A percentile compares a stretch with the other conserved stretches of the same genome.
phyloP scores from a whole-genome alignment of 2,888 invertebrate genomes.

The Pegoplata infirma region DNA sequence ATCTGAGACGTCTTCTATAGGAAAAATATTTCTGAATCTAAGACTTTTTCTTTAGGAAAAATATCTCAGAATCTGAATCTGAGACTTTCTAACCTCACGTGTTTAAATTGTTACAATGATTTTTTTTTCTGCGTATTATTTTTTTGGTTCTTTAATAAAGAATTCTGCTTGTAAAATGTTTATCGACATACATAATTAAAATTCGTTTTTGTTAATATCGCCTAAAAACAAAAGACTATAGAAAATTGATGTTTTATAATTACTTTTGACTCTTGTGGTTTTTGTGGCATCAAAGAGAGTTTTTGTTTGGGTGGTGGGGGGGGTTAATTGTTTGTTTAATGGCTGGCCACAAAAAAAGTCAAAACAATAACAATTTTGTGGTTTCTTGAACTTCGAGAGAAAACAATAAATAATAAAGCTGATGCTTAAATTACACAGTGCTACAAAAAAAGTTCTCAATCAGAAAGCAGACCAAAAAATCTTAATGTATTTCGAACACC shows the following conservation, averaged over 20 bases:
- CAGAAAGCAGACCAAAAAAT: no score
- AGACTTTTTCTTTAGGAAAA: no score
- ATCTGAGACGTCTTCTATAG: no score
- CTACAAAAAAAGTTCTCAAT: neutral
- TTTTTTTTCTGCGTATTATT: no score
- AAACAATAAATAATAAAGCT: neutral
- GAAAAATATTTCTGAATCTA: no score
- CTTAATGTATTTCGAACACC: no score
- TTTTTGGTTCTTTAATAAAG: no score
- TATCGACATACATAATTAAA: neutral
- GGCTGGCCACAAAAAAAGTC: neutral
- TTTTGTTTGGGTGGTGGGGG: neutral
- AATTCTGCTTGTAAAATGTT: no score
- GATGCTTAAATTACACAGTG: neutral
- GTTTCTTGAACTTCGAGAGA: constrained; percentile 2
- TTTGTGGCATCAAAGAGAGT: neutral
- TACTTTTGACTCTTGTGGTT: constrained; percentile 1
- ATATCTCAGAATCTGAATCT: no score
- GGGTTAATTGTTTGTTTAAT: neutral
- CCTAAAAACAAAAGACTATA: neutral
- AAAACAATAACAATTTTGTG: neutral
- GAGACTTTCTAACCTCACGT: no score
- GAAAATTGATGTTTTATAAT: constrained; percentile 1
- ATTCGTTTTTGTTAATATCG: neutral
- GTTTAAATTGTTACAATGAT: no score